A percentile compares a stretch with the other conserved stretches of the same genome.
Evolutionary conservation across 2,113 vertebrate genomes (phyloP).

Genomic region (Mustela lutreola): DNA sequence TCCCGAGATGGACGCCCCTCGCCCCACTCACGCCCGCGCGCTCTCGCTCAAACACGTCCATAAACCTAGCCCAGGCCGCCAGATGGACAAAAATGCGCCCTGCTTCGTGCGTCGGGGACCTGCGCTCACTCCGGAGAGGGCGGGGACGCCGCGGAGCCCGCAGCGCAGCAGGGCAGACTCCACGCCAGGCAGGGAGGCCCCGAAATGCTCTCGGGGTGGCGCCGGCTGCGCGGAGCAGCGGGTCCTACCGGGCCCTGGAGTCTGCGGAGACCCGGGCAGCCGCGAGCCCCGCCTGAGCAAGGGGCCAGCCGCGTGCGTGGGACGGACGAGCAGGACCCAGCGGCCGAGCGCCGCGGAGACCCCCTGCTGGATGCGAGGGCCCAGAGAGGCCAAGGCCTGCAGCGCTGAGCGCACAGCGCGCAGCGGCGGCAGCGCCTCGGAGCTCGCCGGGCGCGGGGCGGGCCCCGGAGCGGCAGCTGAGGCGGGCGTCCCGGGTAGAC

Average conservation of each 20-base stretch:
- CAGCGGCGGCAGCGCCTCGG: too few relatives aligned
- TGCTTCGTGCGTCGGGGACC: neutral
- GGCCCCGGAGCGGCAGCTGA: too few relatives aligned
- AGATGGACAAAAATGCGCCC: neutral
- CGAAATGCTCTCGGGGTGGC: neutral
- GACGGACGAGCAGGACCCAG: neutral
- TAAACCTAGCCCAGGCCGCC: too few relatives aligned
- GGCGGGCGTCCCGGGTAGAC: neutral
- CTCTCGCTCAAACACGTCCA: neutral
- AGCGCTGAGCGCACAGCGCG: too few relatives aligned
- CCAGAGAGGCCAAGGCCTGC: neutral
- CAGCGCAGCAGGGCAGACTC: neutral
- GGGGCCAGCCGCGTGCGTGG: neutral
- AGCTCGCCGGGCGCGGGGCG: too few relatives aligned
- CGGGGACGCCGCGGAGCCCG: neutral
- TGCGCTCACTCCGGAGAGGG: neutral
- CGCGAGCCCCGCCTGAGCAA: too few relatives aligned
- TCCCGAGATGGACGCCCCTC: neutral
- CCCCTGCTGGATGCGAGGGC: neutral
- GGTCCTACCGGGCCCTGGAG: neutral
- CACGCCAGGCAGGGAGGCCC: neutral
- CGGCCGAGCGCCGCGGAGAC: neutral
- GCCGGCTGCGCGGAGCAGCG: neutral
- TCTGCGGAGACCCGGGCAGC: neutral
- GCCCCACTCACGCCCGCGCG: neutral